Evolutionary conservation across 2,888 invertebrate species (phyloP), one percentile per base, ranked within the genome.

Genomic region (Sphaerophoria rueppellii): DNA sequence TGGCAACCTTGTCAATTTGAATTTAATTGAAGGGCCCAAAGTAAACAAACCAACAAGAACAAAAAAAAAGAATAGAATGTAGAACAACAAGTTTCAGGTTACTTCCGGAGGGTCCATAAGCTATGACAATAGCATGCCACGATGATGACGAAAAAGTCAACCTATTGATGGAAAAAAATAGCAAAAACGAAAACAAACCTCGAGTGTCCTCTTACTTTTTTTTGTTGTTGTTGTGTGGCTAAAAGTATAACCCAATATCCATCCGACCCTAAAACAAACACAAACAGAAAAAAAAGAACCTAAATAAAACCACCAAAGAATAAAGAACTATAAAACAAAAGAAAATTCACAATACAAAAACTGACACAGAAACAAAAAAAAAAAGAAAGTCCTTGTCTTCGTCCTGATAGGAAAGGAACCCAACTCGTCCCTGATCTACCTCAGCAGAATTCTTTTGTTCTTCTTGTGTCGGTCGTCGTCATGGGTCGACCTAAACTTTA

Each of bases 281-380:
- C 16, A 9, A 52, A 52, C 3, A 24, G 52, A 24, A 67, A 35
- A 52, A 54, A 69, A 55, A 76, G 76, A 80, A 80, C 80, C 69
- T 11, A 43, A 43, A 43, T 43, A 43, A 43, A 43, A 43, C 43
- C 76, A 79, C 34, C 40, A 67, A 58, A 72, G 63, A 77, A 85
- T 85, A 85, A 85, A 81, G 85, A 85, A 85, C 76, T 85, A 69
- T 77, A 69, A 81, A 85, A 85, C 85, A 81, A 81, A 32, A 81
- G 76, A 55, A 60, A 70, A 75, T 57, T 81, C 85, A 81, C 85
- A 85, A 76, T 76, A 76, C 67, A 71, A 32, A 9, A 50, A 57
- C 40, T 35, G 48, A 71, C 55, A 58, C 5, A 40, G 1, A 35
- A 43, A 52, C 16, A 61, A 46, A 37, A 16, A 34, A 2, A 12